Conservation (phyloP, 2,113 vertebrate genomes). For the Pongo pygmaeus region DNA sequence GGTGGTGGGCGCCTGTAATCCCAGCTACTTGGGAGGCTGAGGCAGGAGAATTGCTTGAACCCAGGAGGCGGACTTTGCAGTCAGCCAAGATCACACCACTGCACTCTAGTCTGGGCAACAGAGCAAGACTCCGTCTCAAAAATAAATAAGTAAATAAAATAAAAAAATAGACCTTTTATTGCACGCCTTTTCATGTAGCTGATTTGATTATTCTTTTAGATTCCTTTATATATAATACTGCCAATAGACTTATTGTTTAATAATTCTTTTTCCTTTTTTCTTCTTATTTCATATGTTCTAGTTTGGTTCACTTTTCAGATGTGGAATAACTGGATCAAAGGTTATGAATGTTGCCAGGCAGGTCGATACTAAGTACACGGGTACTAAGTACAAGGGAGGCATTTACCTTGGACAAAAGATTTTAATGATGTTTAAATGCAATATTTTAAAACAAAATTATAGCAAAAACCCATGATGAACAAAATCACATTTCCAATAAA, state of each 20-base stretch:
- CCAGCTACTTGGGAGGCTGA: too few species aligned
- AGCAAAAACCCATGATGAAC: not conserved
- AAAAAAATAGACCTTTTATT: not conserved
- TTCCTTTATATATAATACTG: not conserved
- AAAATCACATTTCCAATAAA: slow-evolving; percentile 25
- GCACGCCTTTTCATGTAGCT: not conserved
- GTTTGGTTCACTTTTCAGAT: not conserved
- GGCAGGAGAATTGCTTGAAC: too few species aligned
- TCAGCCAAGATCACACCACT: too few species aligned
- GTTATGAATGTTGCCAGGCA: not conserved
- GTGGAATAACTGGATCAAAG: not conserved
- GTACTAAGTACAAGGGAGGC: not conserved
- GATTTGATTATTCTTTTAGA: not conserved
- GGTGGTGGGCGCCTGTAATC: too few species aligned
- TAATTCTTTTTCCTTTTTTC: not conserved
- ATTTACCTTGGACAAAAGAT: not conserved
- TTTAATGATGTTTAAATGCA: not conserved
- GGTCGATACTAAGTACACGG: not conserved
- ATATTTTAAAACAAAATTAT: not conserved
- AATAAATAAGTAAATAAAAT: too few species aligned
- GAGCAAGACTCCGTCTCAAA: too few species aligned
- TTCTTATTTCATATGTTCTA: not conserved
- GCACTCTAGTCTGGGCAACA: too few species aligned
- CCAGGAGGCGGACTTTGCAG: too few species aligned
- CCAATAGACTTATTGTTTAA: not conserved